Evolutionary conservation across 2,888 invertebrate species (phyloP), one percentile per base, ranked within the genome.

Genomic region (Schizotus pectinicornis): DNA sequence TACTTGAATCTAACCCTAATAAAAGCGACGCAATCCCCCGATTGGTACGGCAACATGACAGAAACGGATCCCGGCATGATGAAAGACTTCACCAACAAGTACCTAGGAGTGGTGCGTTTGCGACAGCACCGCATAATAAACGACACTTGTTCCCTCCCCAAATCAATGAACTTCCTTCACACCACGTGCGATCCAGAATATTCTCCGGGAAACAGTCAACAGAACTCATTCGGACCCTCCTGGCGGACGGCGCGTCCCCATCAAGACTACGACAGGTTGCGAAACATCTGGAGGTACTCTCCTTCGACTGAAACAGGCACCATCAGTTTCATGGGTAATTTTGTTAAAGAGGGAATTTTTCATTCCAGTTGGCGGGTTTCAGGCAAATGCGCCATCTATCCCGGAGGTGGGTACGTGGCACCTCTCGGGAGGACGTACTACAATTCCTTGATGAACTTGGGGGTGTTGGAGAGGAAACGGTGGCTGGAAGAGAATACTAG

Each of bases 361-460:
- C 9, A 13, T 43, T 30, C 31, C 8, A 43, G 22, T 14, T n/a
- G 8, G n/a, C 2, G 8, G 14, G 48, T 65, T 64, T 45, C 39
- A 74, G 75, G 74, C 7, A 52, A 64, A 51, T 61, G 73, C 7
- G 67, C 50, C 5, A 42, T 38, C 1, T 75, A 76, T 59, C 63
- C 68, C 3, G 71, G 70, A 7, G 74, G 74, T 3, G 75, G 76
- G 5, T 76, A 73, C 55, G 56, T 74, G 5, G 65, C 69, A 3
- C 55, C 64, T 8, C 55, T 76, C 8, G 75, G 76, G 45, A 60
- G 74, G 31, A 72, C 64, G 5, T 37, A 65, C 14, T 62, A 60
- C 43, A 76, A 75, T 56, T 71, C 74, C 0, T 34, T 22, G 5
- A 22, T 22, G 22, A 22, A 9, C 3, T 38, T 63, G 8, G 60